Conservation (phyloP, 1,140 invertebrate species). For the Acromyrmex echinatior region DNA sequence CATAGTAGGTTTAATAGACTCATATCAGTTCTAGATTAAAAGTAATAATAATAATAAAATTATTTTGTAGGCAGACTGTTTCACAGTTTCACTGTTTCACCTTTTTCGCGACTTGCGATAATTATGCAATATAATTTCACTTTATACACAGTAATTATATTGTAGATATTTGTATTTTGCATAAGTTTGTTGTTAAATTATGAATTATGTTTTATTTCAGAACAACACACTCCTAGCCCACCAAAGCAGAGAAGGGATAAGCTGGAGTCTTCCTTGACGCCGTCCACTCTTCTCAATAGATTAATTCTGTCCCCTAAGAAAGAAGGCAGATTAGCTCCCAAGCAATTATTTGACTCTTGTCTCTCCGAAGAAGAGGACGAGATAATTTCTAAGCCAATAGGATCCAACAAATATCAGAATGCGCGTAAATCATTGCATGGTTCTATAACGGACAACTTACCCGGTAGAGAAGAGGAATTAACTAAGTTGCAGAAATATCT, state of each 20-base stretch:
- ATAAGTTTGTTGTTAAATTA: neutral
- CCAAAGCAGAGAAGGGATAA: slow-evolving; percentile 76
- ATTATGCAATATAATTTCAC: neutral
- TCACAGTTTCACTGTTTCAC: neutral
- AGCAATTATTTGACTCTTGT: slow-evolving; percentile 75
- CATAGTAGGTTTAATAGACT: no score
- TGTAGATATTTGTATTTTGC: neutral
- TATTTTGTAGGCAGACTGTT: neutral
- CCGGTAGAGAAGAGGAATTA: slow-evolving; percentile 93
- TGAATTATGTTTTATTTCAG: slow-evolving; percentile 42
- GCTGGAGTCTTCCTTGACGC: slow-evolving; percentile 73
- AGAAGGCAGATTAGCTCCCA: slow-evolving; percentile 72
- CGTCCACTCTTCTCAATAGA: slow-evolving; percentile 74
- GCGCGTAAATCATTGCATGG: slow-evolving; percentile 91
- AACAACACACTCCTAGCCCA: slow-evolving; percentile 57
- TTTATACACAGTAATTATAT: neutral
- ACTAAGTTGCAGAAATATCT: slow-evolving; percentile 91
- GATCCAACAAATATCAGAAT: slow-evolving; percentile 86
- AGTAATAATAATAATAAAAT: neutral
- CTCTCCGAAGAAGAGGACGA: slow-evolving; percentile 64
- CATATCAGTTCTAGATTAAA: neutral
- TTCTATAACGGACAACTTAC: slow-evolving; percentile 89
- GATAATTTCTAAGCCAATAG: slow-evolving; percentile 75
- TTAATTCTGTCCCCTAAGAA: slow-evolving; percentile 72
- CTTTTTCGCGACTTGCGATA: neutral